A percentile compares a stretch with the other conserved stretches of the same genome.
Conservation (phyloP, 1,140 invertebrate genomes). For the Plutomurus gul region DNA sequence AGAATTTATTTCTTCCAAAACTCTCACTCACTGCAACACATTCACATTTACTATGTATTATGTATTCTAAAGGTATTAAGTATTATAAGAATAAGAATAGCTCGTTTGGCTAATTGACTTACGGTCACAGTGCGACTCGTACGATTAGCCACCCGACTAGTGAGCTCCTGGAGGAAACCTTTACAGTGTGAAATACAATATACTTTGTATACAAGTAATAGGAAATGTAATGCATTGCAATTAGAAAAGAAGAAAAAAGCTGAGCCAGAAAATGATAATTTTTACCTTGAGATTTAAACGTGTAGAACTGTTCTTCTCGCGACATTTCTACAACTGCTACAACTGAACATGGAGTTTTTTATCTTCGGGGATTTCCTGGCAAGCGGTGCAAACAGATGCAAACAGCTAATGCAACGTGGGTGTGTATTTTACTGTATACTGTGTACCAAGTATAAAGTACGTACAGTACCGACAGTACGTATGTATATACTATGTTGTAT, state of each 20-base stretch:
- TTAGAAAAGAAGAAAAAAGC: neutral
- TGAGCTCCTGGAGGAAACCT: slow-evolving; percentile 1
- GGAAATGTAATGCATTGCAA: neutral
- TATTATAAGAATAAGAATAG: neutral
- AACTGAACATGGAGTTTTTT: slow-evolving; percentile 15
- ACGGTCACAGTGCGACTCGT: neutral
- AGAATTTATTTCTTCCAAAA: too few relatives aligned
- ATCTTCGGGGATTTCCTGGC: slow-evolving; percentile 27
- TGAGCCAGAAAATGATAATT: slow-evolving; percentile 29
- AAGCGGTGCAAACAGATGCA: slow-evolving; percentile 17
- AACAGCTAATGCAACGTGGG: slow-evolving; percentile 23
- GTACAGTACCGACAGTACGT: too few relatives aligned
- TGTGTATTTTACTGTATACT: too few relatives aligned
- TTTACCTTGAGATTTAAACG: slow-evolving; percentile 21
- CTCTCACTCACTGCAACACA: too few relatives aligned
- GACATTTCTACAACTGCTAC: slow-evolving; percentile 24
- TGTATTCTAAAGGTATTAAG: too few relatives aligned
- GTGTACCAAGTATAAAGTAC: too few relatives aligned
- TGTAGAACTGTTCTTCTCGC: neutral
- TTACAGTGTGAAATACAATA: neutral
- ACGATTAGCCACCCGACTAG: neutral
- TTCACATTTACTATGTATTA: too few relatives aligned
- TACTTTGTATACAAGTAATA: neutral
- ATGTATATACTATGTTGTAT: too few relatives aligned
- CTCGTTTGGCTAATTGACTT: neutral